Evolutionary conservation across 2,797 vertebrate species (phyloP).

Genomic region (Chlorospingus flavigularis): DNA sequence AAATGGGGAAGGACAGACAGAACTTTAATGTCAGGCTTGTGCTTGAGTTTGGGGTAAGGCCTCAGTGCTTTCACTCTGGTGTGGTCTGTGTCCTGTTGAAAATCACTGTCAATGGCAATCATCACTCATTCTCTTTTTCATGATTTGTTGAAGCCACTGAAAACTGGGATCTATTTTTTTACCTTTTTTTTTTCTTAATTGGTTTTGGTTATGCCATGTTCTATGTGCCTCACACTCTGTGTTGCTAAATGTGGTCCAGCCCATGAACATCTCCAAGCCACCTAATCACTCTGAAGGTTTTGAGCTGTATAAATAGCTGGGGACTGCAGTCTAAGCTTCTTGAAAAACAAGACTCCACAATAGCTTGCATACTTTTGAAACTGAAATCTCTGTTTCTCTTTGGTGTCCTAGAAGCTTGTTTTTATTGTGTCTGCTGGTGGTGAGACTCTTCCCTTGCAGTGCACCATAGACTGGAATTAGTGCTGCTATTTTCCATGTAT

Average conservation of each 20-base stretch:
- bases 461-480: not conserved
- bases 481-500: not conserved
- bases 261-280: rapidly evolving
- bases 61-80: not conserved
- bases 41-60: not conserved
- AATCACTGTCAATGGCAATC: not conserved
- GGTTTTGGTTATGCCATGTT: not conserved
- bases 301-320: not conserved
- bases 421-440: not conserved
- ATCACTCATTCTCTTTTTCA: not conserved
- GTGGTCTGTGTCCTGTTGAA: not conserved
- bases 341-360: not conserved
- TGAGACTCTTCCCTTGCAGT: not conserved
- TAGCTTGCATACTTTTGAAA: not conserved
- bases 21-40: not conserved
- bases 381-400: not conserved
- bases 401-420: not conserved
- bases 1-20: not conserved
- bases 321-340: not conserved
- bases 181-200: not conserved
- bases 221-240: rapidly evolving
- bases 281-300: not conserved
- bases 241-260: not conserved
- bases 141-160: not conserved
- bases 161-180: not conserved